Evolutionary conservation across 2,888 invertebrate species (phyloP).

Genomic region (Sphaeridia pumilis): DNA sequence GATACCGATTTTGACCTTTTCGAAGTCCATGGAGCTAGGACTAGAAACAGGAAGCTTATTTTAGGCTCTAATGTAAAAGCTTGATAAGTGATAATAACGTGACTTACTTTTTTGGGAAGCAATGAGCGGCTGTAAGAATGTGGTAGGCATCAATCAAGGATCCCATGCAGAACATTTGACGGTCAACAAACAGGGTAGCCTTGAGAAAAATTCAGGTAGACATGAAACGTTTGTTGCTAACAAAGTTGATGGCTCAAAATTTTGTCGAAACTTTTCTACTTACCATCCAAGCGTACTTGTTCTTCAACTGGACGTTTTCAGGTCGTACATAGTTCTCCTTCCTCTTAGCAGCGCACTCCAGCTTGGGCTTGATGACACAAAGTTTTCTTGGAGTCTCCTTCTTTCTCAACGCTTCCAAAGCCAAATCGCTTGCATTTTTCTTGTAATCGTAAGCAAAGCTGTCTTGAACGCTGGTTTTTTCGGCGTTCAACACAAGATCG

Average conservation of each 20-base stretch:
- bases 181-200: constrained; percentile 12
- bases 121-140: constrained; percentile 16
- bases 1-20: constrained; percentile 11
- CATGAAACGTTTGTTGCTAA: not conserved
- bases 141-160: constrained; percentile 13
- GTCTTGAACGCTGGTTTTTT: not conserved
- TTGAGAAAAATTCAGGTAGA: not conserved
- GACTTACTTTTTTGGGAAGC: constrained; percentile 13
- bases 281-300: constrained; percentile 16
- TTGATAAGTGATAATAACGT: not conserved
- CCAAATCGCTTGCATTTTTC: not conserved
- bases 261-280: too few relatives aligned
- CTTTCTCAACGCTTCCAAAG: not conserved
- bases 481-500: not conserved
- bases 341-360: constrained; percentile 9
- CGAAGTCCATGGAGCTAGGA: constrained; percentile 9
- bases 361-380: constrained; percentile 10
- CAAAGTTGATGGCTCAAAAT: not conserved
- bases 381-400: constrained; percentile 9
- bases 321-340: not conserved
- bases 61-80: constrained; percentile 1
- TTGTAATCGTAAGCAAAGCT: not conserved
- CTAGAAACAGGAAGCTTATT: not conserved
- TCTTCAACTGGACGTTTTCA: constrained; percentile 5
- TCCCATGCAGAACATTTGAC: constrained; percentile 14